Evolutionary conservation across 2,888 invertebrate genomes (phyloP).

Genomic region (Caenorhabditis angaria): DNA sequence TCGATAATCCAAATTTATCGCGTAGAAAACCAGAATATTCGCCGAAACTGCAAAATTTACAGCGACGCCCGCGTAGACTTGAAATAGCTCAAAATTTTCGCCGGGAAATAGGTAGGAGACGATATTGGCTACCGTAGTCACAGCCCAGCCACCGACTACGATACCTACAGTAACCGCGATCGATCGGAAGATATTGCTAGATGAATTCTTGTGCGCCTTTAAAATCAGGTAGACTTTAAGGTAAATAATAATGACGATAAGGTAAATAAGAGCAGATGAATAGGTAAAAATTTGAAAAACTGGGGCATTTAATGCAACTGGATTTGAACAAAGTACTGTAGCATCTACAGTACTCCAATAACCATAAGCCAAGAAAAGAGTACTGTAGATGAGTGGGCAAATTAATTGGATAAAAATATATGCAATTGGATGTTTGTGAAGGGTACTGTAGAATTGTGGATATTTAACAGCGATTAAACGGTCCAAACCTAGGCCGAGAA

Average conservation of each 20-base stretch:
- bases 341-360: constrained; percentile 21
- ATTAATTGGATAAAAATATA: constrained; percentile 33
- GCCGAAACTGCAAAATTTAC: constrained; percentile 42
- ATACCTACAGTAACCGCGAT: constrained; percentile 42
- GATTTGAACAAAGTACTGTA: constrained; percentile 31
- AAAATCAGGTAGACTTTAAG: constrained; percentile 24
- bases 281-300: constrained; percentile 42
- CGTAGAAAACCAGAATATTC: constrained; percentile 47
- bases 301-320: constrained; percentile 32
- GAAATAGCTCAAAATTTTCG: constrained; percentile 20
- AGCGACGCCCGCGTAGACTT: constrained; percentile 46
- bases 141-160: constrained; percentile 43
- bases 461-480: constrained; percentile 45
- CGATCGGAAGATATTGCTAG: constrained; percentile 44
- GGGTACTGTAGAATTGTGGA: constrained; percentile 43
- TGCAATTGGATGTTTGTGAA: constrained; percentile 30
- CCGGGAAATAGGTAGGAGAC: constrained; percentile 20
- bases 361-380: constrained; percentile 29
- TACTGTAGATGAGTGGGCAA: constrained; percentile 24
- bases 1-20: constrained; percentile 17
- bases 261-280: constrained; percentile 28
- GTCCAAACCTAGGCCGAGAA: constrained; percentile 44
- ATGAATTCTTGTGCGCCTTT: constrained; percentile 33
- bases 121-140: constrained; percentile 35
- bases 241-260: constrained; percentile 31